Conservation (phyloP, 2,888 invertebrate species). For the Trissolcus brochymenae region DNA sequence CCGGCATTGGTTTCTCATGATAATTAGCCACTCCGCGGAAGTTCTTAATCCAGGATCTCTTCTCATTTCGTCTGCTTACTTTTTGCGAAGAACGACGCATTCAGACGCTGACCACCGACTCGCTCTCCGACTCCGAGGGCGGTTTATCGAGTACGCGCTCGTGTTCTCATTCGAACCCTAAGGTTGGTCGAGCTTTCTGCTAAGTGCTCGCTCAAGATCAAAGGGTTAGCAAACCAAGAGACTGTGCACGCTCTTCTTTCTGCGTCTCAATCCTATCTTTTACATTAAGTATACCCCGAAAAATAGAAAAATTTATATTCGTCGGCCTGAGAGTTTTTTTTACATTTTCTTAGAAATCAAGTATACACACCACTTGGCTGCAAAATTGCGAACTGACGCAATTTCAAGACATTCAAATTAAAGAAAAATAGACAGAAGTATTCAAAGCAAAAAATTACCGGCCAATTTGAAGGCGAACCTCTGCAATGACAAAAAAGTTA, state of each 20-base stretch:
- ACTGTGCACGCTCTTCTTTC: slow-evolving; percentile 48
- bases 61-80: slow-evolving; percentile 43
- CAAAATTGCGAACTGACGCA: neutral
- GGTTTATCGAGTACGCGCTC: slow-evolving; percentile 57
- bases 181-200: slow-evolving; percentile 52
- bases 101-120: slow-evolving; percentile 56
- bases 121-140: slow-evolving; percentile 35
- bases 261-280: slow-evolving; percentile 49
- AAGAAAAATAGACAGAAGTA: no score
- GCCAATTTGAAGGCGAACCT: no score
- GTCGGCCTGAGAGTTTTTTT: neutral
- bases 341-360: slow-evolving; percentile 25
- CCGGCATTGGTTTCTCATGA: slow-evolving; percentile 62
- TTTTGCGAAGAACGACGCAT: slow-evolving; percentile 54
- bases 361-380: neutral
- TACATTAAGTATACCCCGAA: slow-evolving; percentile 45
- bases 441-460: no score
- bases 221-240: slow-evolving; percentile 61
- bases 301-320: slow-evolving; percentile 52
- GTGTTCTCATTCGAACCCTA: slow-evolving; percentile 55
- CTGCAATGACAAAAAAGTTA: no score
- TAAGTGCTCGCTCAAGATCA: slow-evolving; percentile 61
- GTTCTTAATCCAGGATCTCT: slow-evolving; percentile 61
- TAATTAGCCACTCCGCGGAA: slow-evolving; percentile 63
- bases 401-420: neutral